A percentile compares a stretch with the other conserved stretches of the same genome.
These are phyloP conservation scores for Meleagris gallopavo DNA, from an alignment of 2,113 vertebrate genomes.

Conservation along the genomic window DNA sequence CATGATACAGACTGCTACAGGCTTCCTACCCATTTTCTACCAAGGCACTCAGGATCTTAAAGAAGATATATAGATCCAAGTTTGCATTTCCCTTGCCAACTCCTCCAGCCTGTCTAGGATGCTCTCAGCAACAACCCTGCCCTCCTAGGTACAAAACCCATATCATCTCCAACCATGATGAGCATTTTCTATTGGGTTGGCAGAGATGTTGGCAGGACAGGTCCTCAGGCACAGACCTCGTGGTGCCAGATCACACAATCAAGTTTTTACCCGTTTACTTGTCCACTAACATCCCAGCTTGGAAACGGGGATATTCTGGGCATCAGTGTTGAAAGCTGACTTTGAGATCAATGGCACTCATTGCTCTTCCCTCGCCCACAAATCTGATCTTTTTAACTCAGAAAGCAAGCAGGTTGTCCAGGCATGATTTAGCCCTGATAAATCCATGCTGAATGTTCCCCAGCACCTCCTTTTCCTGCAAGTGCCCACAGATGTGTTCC, in stretches of 20 bases:
- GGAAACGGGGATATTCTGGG: not conserved
- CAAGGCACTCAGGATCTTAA: not conserved
- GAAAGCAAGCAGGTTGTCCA: not conserved
- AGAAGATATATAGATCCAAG: not conserved
- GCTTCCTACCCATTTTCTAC: not conserved
- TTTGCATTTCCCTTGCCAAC: not conserved
- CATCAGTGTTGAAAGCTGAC: not conserved
- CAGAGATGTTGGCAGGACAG: not conserved
- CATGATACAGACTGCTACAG: not conserved
- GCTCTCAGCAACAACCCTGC: not conserved
- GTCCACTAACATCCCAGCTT: not conserved
- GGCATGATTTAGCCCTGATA: not conserved
- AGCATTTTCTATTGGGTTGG: not conserved
- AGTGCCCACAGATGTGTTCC: not conserved
- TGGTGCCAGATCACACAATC: not conserved
- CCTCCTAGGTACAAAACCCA: accelerated
- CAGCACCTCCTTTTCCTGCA: not conserved
- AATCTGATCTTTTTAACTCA: not conserved
- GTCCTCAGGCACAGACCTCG: not conserved
- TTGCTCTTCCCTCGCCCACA: not conserved
- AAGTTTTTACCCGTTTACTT: not conserved
- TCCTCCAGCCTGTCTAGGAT: not conserved
- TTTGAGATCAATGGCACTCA: accelerated
- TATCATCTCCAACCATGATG: not conserved
- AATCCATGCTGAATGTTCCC: not conserved